A percentile compares a stretch with the other conserved stretches of the same genome.
These are phyloP conservation scores for Lordiphosa andalusiaca DNA, from an alignment of 2,888 invertebrate species.

Conservation along the genomic window DNA sequence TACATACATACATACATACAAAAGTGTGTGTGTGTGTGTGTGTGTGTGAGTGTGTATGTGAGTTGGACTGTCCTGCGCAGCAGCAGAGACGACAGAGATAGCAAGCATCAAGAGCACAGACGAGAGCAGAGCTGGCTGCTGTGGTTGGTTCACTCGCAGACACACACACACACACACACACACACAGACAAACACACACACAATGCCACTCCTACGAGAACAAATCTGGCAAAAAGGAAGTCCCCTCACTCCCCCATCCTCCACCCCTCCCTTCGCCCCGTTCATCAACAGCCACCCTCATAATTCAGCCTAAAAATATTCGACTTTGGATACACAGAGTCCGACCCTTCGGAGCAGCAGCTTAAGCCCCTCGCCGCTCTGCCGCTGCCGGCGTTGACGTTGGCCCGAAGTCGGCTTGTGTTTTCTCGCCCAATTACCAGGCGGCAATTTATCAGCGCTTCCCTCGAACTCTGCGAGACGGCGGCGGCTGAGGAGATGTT, in stretches of 20 bases:
- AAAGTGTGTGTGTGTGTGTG: slow-evolving; percentile 13
- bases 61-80: slow-evolving; percentile 62
- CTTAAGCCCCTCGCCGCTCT: slow-evolving; percentile 10
- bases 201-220: slow-evolving; percentile 48
- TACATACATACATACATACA: neutral
- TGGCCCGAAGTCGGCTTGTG: slow-evolving; percentile 14
- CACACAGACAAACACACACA: slow-evolving; percentile 15
- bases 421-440: slow-evolving; percentile 63
- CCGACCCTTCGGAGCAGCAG: slow-evolving; percentile 12
- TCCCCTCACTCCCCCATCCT: slow-evolving; percentile 11
- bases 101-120: slow-evolving; percentile 54
- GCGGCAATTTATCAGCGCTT: slow-evolving; percentile 69
- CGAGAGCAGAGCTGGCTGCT: slow-evolving; percentile 52
- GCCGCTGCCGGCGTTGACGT: slow-evolving; percentile 11
- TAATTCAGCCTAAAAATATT: slow-evolving; percentile 8
- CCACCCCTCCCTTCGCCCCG: neutral
- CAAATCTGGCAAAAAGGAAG: slow-evolving; percentile 56
- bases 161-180: slow-evolving; percentile 11
- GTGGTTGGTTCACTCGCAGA: slow-evolving; percentile 59
- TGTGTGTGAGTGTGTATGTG: slow-evolving; percentile 13
- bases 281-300: neutral
- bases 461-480: neutral
- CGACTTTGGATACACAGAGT: slow-evolving; percentile 34
- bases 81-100: slow-evolving; percentile 73
- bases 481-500: slow-evolving; percentile 6